Evolutionary conservation across 64 coral and sea anemone genomes (phyloP), one percentile per base, ranked within the genome.

Genomic region (Porites lutea): DNA sequence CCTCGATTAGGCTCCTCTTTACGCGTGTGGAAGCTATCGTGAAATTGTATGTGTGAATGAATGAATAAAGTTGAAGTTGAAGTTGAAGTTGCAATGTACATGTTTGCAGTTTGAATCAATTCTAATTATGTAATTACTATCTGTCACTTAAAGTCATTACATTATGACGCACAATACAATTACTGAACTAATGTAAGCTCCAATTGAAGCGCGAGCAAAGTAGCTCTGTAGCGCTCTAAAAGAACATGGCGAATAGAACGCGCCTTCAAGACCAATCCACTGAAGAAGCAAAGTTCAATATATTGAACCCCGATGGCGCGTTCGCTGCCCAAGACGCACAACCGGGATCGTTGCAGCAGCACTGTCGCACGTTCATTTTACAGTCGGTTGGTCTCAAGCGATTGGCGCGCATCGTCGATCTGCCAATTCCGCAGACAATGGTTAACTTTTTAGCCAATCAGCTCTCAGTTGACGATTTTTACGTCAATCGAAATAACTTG

Each of bases 401-500:
- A 59, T 77, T 97, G 12, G 88, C 91, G 48, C 95, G 95, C 43
- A 94, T 97, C 19, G 87, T 89, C 21, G 95, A 97, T 13, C 92
- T 97, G 8, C 95, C 95, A 48, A 67, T 97, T 20, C 95, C 95
- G 43, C 86, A 90, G 22, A 71, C 95, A 48, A 94, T 97, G 65
- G 65, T 94, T 55, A 89, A 64, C 65, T 94, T 89, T 46, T 82
- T 97, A 51, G 66, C 95, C 68, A 97, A 94, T 69, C 95, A 97
- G 49, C 70, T 97, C 63, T 52, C 88, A 13, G 75, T 94, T 53
- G 95, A 97, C 51, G 92, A 97, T 52, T 97, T 97, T 58, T 97
- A 88, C 51, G 89, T 97, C 13, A 97, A 97, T 78, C 88, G 89
- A 16, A 97, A 97, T 72, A 89, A 97, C 22, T 71, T 97, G 50